Evolutionary conservation across 1,140 invertebrate genomes (phyloP), one percentile per base, ranked within the genome.

Genomic region (Sitobion miscanthi): DNA sequence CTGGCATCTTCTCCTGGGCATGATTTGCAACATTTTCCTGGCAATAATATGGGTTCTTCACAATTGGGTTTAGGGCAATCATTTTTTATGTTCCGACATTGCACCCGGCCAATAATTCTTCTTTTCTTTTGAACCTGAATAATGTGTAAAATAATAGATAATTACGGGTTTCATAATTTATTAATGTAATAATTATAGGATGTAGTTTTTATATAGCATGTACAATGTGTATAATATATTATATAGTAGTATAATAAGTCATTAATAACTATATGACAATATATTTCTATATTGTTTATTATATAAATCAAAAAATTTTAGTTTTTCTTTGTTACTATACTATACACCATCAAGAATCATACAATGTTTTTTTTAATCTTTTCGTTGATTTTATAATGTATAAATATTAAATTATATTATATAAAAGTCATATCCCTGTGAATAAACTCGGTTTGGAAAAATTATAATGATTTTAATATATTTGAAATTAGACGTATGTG

Each of bases 11-110:
- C 97, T 93, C 97, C 97, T 25, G 97, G 97, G 95, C 98, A 99
- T 0, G 97, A 97, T 96, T 99, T 99, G 96, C 98, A 99, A 95
- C 98, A 99, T 94, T 97, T 96, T 86, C 97, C 98, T 14, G 98
- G 97, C 62, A 97, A 95, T 23, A 98, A 96, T n/a, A 98, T 97
- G 7, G 98, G 98, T 94, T 98, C 97, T 87, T 97, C 97, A 95
- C 98, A 99, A 30, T 96, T 97, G 2, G 97, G 96, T 94, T 98
- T 97, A 0, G 98, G 98, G 95, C 98, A 99, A 94, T 98, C 97
- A 95, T 97, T 97, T 95, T 98, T 98, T 94, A 99, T 98, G 95
- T 98, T 98, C 93, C 97, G 96, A 95, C 98, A 99, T 94, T 97
- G 97, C 1, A 98, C 97, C 94, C 97, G 96, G 5, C 97, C 98